Evolutionary conservation across 2,113 vertebrate species (phyloP).

Genomic region (Saccopteryx leptura): DNA sequence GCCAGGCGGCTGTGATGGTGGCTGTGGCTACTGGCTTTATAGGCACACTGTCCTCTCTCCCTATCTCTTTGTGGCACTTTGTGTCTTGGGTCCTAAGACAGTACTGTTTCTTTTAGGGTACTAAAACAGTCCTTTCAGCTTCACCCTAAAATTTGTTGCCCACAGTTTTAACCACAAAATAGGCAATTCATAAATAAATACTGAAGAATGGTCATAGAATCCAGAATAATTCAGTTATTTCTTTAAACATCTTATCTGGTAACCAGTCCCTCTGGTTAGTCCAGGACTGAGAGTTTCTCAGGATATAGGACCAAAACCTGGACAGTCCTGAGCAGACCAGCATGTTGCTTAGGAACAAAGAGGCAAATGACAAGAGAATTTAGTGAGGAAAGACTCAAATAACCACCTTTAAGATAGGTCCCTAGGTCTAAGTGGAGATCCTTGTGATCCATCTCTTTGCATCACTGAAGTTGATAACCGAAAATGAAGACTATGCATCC

Average conservation of each 20-base stretch:
- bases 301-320: neutral
- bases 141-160: neutral
- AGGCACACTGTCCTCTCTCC: neutral
- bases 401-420: neutral
- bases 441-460: neutral
- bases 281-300: neutral
- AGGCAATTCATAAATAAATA: neutral
- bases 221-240: neutral
- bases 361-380: neutral
- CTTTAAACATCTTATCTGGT: neutral
- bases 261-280: neutral
- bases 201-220: neutral
- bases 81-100: neutral
- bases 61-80: neutral
- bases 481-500: neutral
- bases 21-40: no score
- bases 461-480: neutral
- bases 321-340: neutral
- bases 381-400: neutral
- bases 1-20: no score
- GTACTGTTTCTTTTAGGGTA: neutral
- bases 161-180: neutral
- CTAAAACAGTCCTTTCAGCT: neutral
- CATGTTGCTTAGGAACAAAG: neutral
- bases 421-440: neutral